Evolutionary conservation across 2,113 vertebrate genomes (phyloP).

Genomic region (Lethenteron camtschaticum): DNA sequence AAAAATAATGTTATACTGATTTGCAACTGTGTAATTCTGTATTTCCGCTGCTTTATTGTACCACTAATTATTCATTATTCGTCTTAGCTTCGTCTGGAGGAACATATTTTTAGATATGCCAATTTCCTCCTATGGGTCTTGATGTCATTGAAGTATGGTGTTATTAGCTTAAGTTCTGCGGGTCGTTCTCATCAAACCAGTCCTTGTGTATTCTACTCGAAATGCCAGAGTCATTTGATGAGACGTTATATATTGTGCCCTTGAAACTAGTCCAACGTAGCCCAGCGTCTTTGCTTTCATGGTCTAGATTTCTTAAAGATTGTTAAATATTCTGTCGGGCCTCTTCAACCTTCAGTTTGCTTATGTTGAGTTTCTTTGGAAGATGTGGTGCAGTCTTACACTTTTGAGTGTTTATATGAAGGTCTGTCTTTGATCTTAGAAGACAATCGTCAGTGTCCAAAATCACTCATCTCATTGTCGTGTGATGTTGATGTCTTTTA

Average conservation of each 20-base stretch:
- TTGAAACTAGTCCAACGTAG: too few species aligned
- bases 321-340: too few species aligned
- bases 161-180: background rate
- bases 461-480: background rate
- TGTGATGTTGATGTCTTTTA: background rate
- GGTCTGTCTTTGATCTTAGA: too few species aligned
- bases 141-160: too few species aligned
- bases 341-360: background rate
- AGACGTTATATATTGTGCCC: too few species aligned
- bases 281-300: too few species aligned
- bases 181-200: conserved; percentile 2
- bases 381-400: background rate
- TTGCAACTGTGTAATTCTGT: background rate
- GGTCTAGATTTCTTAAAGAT: too few species aligned
- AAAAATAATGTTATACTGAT: background rate
- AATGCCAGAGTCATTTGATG: too few species aligned
- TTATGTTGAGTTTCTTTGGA: background rate
- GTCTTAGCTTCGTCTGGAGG: background rate
- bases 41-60: too few species aligned
- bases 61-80: background rate
- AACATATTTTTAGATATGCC: background rate
- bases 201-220: background rate
- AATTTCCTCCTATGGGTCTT: background rate
- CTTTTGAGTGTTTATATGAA: too few species aligned
- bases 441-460: too few species aligned